Conservation (phyloP, 2,888 invertebrate species). For the Ennomos fuscantarius region DNA sequence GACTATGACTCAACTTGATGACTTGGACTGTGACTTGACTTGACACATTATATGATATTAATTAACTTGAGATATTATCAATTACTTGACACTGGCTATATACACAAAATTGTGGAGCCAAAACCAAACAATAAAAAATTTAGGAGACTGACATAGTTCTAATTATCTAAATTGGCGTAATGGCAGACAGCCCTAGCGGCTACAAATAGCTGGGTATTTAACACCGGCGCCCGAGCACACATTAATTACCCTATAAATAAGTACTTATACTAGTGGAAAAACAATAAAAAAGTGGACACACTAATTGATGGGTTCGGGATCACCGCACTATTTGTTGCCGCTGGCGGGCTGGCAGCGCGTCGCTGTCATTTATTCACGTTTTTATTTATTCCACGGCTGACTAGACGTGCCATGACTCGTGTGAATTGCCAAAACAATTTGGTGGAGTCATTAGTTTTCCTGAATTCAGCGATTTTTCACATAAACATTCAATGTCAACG, state of each 20-base stretch:
- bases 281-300: constrained; percentile 41
- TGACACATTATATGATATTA: too few species aligned
- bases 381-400: constrained; percentile 33
- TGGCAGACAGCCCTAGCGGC: constrained; percentile 26
- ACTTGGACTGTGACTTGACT: too few species aligned
- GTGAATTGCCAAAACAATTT: constrained; percentile 31
- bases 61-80: too few species aligned
- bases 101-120: too few species aligned
- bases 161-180: neutral
- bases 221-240: constrained; percentile 57
- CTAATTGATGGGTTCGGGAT: constrained; percentile 38
- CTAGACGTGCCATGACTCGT: constrained; percentile 17
- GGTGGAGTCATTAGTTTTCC: constrained; percentile 20
- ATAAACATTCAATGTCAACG: constrained; percentile 13
- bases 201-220: constrained; percentile 49
- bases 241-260: constrained; percentile 65
- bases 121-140: too few species aligned
- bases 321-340: constrained; percentile 34
- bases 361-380: constrained; percentile 36
- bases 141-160: neutral
- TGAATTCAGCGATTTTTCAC: constrained; percentile 15
- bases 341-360: constrained; percentile 33
- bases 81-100: too few species aligned
- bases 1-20: too few species aligned
- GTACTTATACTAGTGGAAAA: constrained; percentile 45